These are phyloP conservation scores for Diplosoma virens DNA, from an alignment of 23 tunicate genomes.

Conservation along the genomic window DNA sequence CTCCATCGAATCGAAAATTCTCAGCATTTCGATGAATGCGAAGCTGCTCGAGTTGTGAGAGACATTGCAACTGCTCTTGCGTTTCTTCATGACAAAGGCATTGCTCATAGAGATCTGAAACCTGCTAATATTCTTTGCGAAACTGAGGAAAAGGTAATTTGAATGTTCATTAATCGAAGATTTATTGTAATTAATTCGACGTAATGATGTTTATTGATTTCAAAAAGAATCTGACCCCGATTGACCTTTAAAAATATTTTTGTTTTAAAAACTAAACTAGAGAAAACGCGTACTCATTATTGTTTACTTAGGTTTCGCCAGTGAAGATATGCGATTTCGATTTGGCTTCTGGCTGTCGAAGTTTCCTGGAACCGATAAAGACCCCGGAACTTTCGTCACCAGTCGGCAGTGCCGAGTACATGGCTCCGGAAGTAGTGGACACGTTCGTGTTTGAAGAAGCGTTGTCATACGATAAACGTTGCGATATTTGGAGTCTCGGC, in stretches of 20 bases:
- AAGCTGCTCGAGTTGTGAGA: slow-evolving; percentile 83
- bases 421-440: slow-evolving; percentile 99
- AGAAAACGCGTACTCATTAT: not conserved
- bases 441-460: slow-evolving; percentile 91
- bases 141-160: slow-evolving; percentile 76
- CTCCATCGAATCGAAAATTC: slow-evolving; percentile 81
- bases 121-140: slow-evolving; percentile 98
- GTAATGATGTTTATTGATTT: no score
- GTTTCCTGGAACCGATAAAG: slow-evolving; percentile 56
- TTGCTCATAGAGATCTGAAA: slow-evolving; percentile 97
- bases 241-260: no score
- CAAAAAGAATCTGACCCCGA: no score
- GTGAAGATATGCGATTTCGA: slow-evolving; percentile 99
- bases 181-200: no score
- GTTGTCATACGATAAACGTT: slow-evolving; percentile 85
- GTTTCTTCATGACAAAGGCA: slow-evolving; percentile 94
- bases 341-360: slow-evolving; percentile 89
- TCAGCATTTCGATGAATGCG: slow-evolving; percentile 80
- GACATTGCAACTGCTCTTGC: slow-evolving; percentile 94
- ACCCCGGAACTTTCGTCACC: slow-evolving; percentile 96
- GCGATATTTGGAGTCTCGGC: slow-evolving; percentile 99
- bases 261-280: no score
- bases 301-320: slow-evolving; percentile 72
- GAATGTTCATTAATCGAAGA: no score
- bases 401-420: slow-evolving; percentile 98